These are phyloP conservation scores for Austrolebias charrua DNA, from an alignment of 2,797 vertebrate genomes.

Conservation along the genomic window DNA sequence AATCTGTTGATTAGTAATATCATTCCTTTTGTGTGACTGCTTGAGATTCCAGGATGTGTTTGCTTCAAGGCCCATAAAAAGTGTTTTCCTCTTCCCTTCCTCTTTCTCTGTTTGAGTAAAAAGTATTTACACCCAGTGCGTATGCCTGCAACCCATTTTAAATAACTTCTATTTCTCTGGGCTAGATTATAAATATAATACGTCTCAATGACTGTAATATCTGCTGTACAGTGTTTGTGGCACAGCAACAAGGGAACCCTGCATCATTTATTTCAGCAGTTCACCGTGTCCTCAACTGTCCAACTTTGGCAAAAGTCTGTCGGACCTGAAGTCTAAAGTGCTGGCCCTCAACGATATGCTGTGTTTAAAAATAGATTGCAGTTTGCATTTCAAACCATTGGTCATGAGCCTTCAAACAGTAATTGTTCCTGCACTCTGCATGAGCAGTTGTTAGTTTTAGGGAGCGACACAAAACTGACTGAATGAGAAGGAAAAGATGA, in stretches of 20 bases:
- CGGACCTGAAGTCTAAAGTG: conserved; percentile 42
- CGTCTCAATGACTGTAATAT: background rate
- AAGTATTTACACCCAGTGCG: background rate
- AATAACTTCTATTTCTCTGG: background rate
- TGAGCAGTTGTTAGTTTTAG: conserved; percentile 1
- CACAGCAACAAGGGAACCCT: conserved; percentile 1
- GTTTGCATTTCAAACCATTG: conserved; percentile 50
- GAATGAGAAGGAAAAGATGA: background rate
- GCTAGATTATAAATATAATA: background rate
- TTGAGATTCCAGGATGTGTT: conserved; percentile 53
- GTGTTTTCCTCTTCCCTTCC: conserved; percentile 25
- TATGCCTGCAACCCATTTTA: background rate
- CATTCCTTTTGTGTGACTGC: conserved; percentile 38
- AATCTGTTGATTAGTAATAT: conserved; percentile 25
- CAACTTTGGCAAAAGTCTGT: conserved; percentile 19
- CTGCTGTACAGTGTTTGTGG: background rate
- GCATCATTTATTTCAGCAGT: conserved; percentile 16
- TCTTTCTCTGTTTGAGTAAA: conserved; percentile 19
- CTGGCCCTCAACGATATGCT: conserved; percentile 28
- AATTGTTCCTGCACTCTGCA: conserved; percentile 23
- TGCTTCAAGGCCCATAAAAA: conserved; percentile 43
- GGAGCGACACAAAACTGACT: background rate
- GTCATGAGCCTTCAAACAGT: conserved; percentile 13
- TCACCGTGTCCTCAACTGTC: conserved; percentile 9
- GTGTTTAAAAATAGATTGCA: conserved; percentile 52